A percentile compares a stretch with the other conserved stretches of the same genome.
Conservation (phyloP, 23 tunicate genomes). For the Diplosoma virens region DNA sequence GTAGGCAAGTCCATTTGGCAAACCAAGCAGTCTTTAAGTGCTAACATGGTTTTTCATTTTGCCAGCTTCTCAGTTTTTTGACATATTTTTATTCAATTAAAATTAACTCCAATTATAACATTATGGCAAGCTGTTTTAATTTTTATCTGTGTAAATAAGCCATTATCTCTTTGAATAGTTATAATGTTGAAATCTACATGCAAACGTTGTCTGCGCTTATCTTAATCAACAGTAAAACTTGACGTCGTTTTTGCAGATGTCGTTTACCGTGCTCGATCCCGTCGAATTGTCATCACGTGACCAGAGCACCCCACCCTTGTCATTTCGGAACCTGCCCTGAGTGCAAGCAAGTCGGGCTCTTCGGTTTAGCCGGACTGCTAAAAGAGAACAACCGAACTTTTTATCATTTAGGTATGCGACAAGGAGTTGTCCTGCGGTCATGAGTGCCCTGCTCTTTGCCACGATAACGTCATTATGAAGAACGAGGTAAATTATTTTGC, state of each 20-base stretch:
- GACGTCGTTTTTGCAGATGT: constrained; percentile 37
- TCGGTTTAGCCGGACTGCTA: neutral
- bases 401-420: constrained; percentile 58
- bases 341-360: constrained; percentile 67
- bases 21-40: no score
- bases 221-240: no score
- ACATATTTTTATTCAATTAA: no score
- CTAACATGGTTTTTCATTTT: no score
- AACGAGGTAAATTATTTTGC: constrained; percentile 73
- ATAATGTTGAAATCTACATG: neutral
- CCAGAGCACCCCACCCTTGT: constrained; percentile 56
- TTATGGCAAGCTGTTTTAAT: no score
- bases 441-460: constrained; percentile 64
- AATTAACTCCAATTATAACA: no score
- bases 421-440: constrained; percentile 53
- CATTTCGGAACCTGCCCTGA: constrained; percentile 82
- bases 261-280: constrained; percentile 41
- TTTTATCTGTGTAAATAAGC: no score
- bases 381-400: neutral
- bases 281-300: constrained; percentile 75
- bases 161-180: no score
- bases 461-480: constrained; percentile 69
- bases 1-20: no score
- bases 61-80: no score
- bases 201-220: neutral